Evolutionary conservation across 2,113 vertebrate genomes (phyloP).

Genomic region (Muntiacus muntjak): DNA sequence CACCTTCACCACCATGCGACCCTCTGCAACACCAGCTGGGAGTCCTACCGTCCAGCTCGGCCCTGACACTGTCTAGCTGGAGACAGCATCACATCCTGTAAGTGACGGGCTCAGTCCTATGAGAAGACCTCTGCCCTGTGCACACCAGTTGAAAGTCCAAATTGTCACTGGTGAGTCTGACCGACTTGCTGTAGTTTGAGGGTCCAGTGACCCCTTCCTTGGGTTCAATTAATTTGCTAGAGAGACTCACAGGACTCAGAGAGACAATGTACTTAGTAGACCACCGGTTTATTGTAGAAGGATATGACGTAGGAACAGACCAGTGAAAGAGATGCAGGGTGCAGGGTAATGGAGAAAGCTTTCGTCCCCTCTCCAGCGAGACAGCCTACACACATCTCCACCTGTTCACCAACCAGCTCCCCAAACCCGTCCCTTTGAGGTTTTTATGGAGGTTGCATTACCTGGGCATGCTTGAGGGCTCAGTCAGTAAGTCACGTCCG

Average conservation of each 20-base stretch:
- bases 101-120: too few species aligned
- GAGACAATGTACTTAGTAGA: background rate
- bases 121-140: background rate
- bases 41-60: rapidly evolving
- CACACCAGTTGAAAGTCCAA: too few species aligned
- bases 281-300: background rate
- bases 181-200: rapidly evolving
- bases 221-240: background rate
- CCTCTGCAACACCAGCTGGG: background rate
- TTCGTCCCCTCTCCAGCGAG: rapidly evolving
- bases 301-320: background rate
- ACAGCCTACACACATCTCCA: too few species aligned
- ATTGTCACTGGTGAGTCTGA: background rate
- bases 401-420: background rate
- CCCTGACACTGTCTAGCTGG: background rate
- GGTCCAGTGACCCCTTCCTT: background rate
- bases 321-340: rapidly evolving
- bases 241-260: background rate
- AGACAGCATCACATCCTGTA: too few species aligned
- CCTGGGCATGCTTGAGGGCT: background rate
- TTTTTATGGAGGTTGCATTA: background rate
- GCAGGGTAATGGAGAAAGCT: background rate
- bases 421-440: rapidly evolving
- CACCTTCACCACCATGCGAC: background rate
- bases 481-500: background rate